Evolutionary conservation across 2,113 vertebrate species (phyloP).

Genomic region (Stercorarius parasiticus): DNA sequence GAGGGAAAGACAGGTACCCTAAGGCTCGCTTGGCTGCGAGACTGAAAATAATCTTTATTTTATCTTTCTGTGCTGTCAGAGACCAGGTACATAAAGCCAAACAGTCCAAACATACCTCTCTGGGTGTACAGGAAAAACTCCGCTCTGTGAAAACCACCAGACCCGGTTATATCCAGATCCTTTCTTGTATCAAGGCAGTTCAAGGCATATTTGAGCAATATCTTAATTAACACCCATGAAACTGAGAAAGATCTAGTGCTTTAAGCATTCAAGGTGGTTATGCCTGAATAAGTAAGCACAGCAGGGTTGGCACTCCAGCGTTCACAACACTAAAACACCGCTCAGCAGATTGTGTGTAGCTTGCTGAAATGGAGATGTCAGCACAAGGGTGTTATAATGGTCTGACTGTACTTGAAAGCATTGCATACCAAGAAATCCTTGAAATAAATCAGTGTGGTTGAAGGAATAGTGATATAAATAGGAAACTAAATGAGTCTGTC

Average conservation of each 20-base stretch:
- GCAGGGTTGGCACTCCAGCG: rapidly evolving
- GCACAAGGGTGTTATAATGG: rapidly evolving
- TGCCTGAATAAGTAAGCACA: not conserved
- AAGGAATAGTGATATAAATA: not conserved
- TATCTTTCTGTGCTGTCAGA: not conserved
- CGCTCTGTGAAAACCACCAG: not conserved
- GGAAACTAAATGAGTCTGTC: not conserved
- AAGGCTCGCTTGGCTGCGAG: rapidly evolving
- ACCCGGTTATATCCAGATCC: not conserved
- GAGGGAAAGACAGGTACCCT: not conserved
- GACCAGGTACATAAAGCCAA: not conserved
- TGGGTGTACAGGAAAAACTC: not conserved
- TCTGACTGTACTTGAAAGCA: not conserved
- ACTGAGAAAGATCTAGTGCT: not conserved
- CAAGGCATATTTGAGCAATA: not conserved
- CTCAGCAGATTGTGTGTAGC: not conserved
- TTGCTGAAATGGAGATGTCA: not conserved
- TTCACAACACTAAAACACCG: not conserved
- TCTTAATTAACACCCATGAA: not conserved
- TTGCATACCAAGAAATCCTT: not conserved
- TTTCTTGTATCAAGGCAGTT: not conserved
- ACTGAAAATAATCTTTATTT: not conserved
- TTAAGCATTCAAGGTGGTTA: not conserved
- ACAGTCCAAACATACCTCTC: not conserved
- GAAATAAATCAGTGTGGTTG: not conserved